Evolutionary conservation across 2,797 vertebrate species (phyloP).

Genomic region (Hypotaenidia okinawae): DNA sequence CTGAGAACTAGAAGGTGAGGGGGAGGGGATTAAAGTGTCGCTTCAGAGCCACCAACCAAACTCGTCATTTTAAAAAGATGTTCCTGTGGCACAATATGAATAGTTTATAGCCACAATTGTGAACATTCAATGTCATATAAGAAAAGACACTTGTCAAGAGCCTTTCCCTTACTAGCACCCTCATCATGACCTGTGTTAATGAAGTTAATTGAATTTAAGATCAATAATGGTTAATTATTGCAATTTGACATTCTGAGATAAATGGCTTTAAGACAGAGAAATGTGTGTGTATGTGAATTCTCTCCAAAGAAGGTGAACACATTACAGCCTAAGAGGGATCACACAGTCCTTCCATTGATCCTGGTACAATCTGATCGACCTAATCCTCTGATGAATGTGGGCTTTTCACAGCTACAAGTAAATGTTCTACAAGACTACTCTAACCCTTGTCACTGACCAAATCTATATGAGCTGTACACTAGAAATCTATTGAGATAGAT

Average conservation of each 20-base stretch:
- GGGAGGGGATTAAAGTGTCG: slow-evolving; percentile 29
- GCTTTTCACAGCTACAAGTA: slow-evolving; percentile 86
- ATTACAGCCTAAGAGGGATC: slow-evolving; percentile 82
- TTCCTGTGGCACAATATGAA: slow-evolving; percentile 24
- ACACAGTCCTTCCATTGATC: slow-evolving; percentile 90
- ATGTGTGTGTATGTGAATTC: slow-evolving; percentile 76
- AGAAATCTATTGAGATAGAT: slow-evolving; percentile 85
- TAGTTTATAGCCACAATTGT: slow-evolving; percentile 44
- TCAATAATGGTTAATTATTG: slow-evolving; percentile 99
- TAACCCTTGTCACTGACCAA: slow-evolving; percentile 82
- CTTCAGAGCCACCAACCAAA: not conserved
- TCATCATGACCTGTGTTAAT: slow-evolving; percentile 92
- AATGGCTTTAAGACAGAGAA: slow-evolving; percentile 86
- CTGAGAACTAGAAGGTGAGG: not conserved
- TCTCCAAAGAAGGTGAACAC: slow-evolving; percentile 78
- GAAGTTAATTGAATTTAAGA: slow-evolving; percentile 99
- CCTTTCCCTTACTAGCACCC: slow-evolving; percentile 82
- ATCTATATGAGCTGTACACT: slow-evolving; percentile 81
- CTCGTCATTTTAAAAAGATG: slow-evolving; percentile 30
- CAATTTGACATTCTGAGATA: slow-evolving; percentile 98
- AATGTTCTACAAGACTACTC: slow-evolving; percentile 85
- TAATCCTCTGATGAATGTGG: slow-evolving; percentile 88
- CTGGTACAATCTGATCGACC: slow-evolving; percentile 89
- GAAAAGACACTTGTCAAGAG: slow-evolving; percentile 84
- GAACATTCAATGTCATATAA: slow-evolving; percentile 73